Evolutionary conservation across 2,113 vertebrate genomes (phyloP), one percentile per base, ranked within the genome.

Genomic region (Dipodomys stephensi): DNA sequence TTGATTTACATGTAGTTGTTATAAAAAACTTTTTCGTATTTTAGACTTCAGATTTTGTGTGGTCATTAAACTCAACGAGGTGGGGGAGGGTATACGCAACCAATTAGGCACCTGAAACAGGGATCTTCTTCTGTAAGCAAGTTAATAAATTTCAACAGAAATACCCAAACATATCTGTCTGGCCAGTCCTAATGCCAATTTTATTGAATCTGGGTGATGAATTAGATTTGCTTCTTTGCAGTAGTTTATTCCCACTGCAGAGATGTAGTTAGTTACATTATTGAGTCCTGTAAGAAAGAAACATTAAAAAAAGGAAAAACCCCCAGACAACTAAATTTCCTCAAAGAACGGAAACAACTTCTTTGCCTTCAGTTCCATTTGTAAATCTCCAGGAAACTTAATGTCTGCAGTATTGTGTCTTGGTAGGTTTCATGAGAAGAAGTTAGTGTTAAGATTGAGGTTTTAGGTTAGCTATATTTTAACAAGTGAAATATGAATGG

Each of bases 371-470:
- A 92, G 82, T 95, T 69, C 30, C 65, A 28, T 92, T 53, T 96
- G 94, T 96, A 95, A 92, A 94, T 93, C 94, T 95, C 92, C 12
- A 89, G 91, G 73, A 60, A 95, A 92, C 30, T 86, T 69, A 74
- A 88, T 85, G 46, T 74, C 53, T 93, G 49, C 73, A 60, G 9
- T 77, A 11, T 13, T 93, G 46, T 93, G 8, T 87, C 60, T 91
- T 65, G 65, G 57, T 92, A 96, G 91, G 39, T 76, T 93, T 91
- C 84, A 68, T 44, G 78, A 87, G 80, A 80, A 65, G 25, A 80
- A 65, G 25, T 9, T 39, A 73, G 71, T 74, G 79, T 81, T 91
- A 32, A 23, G 87, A 49, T 35, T 82, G 79, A 88, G 71, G 22
- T 93, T 88, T n/a, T 80, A 90, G 44, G 35, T 94, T 77, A 85